These are phyloP conservation scores for Amblyjoppa proteus DNA, from an alignment of 2,888 invertebrate genomes.

Conservation along the genomic window DNA sequence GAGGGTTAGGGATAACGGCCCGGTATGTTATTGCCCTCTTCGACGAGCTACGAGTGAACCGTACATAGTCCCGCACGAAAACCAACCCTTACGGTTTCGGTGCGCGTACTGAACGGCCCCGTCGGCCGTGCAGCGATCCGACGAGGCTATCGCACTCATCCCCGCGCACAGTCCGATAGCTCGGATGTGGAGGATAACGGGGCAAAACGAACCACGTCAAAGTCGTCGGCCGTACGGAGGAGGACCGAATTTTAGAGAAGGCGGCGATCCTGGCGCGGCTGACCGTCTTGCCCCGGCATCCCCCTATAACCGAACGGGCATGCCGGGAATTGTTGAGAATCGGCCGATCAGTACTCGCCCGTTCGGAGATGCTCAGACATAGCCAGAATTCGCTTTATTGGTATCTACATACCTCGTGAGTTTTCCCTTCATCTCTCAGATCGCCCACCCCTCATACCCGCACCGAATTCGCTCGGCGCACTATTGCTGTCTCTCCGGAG, in stretches of 20 bases:
- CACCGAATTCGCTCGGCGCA: conserved; percentile 9
- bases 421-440: conserved; percentile 71
- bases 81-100: conserved; percentile 77
- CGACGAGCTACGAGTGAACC: conserved; percentile 65
- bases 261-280: background rate
- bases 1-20: conserved; percentile 62
- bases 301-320: conserved; percentile 64
- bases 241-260: background rate
- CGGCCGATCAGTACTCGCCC: conserved; percentile 74
- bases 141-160: conserved; percentile 21
- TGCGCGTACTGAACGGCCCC: conserved; percentile 15
- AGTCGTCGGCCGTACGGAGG: background rate
- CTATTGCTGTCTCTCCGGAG: background rate
- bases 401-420: conserved; percentile 81
- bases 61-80: conserved; percentile 53
- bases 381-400: conserved; percentile 80
- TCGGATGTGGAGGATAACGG: conserved; percentile 24
- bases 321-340: conserved; percentile 81
- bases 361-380: conserved; percentile 74
- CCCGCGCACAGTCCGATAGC: background rate
- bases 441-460: conserved; percentile 11
- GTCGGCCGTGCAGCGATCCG: conserved; percentile 38
- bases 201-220: conserved; percentile 11
- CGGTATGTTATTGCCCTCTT: conserved; percentile 80
- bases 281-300: background rate